Evolutionary conservation across 2,888 invertebrate genomes (phyloP).

Genomic region (Peribatodes rhomboidaria): DNA sequence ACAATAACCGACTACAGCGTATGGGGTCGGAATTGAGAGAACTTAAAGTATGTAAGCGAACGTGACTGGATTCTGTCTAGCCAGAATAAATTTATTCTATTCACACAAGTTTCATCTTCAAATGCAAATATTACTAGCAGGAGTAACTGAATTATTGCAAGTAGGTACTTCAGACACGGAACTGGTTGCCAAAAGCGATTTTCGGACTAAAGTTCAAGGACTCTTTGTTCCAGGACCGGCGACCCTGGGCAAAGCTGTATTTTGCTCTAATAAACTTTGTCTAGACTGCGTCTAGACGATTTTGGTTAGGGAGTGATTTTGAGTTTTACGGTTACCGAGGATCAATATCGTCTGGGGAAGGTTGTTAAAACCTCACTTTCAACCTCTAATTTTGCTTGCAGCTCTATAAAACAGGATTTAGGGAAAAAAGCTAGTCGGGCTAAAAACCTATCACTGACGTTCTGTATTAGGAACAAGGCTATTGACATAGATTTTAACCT

Average conservation of each 20-base stretch:
- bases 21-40: conserved; percentile 17
- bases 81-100: conserved; percentile 35
- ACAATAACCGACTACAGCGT: conserved; percentile 17
- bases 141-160: conserved; percentile 25
- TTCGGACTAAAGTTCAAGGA: conserved; percentile 13
- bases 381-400: not conserved
- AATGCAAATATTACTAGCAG: conserved; percentile 35
- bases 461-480: not conserved
- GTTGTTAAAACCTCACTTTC: not conserved
- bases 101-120: conserved; percentile 37
- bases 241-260: conserved; percentile 39
- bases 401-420: too few relatives aligned
- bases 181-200: conserved; percentile 15
- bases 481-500: not conserved
- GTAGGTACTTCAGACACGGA: conserved; percentile 7
- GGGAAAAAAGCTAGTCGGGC: not conserved
- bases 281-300: conserved; percentile 81
- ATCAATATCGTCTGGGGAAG: conserved; percentile 54
- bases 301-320: conserved; percentile 51
- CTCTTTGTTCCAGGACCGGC: conserved; percentile 38
- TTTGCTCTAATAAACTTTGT: conserved; percentile 64
- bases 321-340: conserved; percentile 46
- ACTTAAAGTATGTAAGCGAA: conserved; percentile 26
- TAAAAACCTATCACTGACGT: not conserved
- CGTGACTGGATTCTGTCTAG: conserved; percentile 35